Evolutionary conservation across 2,888 invertebrate genomes (phyloP).

Genomic region (Spisula subtruncata): DNA sequence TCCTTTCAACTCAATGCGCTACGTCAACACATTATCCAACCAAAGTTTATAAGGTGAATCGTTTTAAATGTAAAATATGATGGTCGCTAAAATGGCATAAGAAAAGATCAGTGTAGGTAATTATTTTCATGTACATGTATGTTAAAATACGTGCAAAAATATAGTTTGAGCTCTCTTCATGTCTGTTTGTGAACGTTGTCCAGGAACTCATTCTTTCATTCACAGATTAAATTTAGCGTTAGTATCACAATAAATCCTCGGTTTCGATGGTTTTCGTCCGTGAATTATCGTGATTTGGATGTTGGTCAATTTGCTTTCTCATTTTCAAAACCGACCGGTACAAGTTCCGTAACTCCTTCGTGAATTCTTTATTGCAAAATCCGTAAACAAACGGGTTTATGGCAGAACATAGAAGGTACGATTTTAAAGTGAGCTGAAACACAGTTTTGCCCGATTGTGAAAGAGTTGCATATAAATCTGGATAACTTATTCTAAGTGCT

Average conservation of each 20-base stretch:
- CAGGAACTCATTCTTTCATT: too few species aligned
- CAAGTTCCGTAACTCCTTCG: slow-evolving; percentile 3
- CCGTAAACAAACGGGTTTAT: slow-evolving; percentile 52
- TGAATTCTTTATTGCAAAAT: slow-evolving; percentile 52
- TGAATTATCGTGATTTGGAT: not conserved
- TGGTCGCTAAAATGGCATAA: too few species aligned
- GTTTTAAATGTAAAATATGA: too few species aligned
- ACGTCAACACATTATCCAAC: too few species aligned
- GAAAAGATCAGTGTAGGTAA: too few species aligned
- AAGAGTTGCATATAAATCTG: slow-evolving; percentile 29
- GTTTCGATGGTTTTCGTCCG: slow-evolving; percentile 28
- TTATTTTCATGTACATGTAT: too few species aligned
- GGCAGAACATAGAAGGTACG: slow-evolving; percentile 43
- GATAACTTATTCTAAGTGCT: slow-evolving; percentile 22
- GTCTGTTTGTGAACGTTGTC: too few species aligned
- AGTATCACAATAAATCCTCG: slow-evolving; percentile 26
- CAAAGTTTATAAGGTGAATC: too few species aligned
- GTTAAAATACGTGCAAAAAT: too few species aligned
- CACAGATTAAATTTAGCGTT: too few species aligned
- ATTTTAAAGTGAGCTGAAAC: slow-evolving; percentile 43
- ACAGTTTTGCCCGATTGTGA: slow-evolving; percentile 27
- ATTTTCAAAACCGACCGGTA: not conserved
- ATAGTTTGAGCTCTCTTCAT: too few species aligned
- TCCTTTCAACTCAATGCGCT: too few species aligned
- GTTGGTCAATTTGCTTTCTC: not conserved